Conservation (phyloP, 2,888 invertebrate genomes). For the Zygaena filipendulae region DNA sequence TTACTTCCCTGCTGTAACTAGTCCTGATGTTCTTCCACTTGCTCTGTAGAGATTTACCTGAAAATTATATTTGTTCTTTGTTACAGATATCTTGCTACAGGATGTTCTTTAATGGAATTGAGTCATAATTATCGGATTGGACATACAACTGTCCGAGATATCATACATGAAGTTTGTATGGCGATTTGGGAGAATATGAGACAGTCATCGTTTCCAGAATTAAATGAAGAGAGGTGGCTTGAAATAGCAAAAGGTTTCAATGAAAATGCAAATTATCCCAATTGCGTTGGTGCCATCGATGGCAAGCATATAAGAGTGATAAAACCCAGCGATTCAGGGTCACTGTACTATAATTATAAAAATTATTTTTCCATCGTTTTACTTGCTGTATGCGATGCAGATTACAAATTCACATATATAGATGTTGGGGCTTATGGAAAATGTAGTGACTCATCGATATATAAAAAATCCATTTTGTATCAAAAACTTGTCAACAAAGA, state of each 20-base stretch:
- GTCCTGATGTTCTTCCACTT: slow-evolving; percentile 24
- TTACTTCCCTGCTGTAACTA: slow-evolving; percentile 21
- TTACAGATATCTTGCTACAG: slow-evolving; percentile 23
- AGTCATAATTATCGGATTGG: slow-evolving; percentile 20
- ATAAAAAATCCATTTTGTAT: slow-evolving; percentile 14
- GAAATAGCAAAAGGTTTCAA: slow-evolving; percentile 19
- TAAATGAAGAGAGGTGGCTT: slow-evolving; percentile 19
- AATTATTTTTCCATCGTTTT: slow-evolving; percentile 15
- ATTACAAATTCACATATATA: slow-evolving; percentile 16
- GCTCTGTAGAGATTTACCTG: slow-evolving; percentile 22
- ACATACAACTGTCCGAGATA: slow-evolving; percentile 20
- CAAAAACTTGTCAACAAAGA: slow-evolving; percentile 12
- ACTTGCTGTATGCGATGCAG: slow-evolving; percentile 14
- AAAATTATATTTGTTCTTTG: slow-evolving; percentile 20
- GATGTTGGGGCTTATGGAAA: slow-evolving; percentile 18
- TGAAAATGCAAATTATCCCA: slow-evolving; percentile 13
- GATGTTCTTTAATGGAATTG: slow-evolving; percentile 20
- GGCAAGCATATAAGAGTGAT: slow-evolving; percentile 17
- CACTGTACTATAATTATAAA: slow-evolving; percentile 15
- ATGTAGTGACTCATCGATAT: slow-evolving; percentile 15
- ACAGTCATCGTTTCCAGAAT: slow-evolving; percentile 18
- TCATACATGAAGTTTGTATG: slow-evolving; percentile 21
- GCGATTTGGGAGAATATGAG: slow-evolving; percentile 18
- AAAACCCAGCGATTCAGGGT: slow-evolving; percentile 15
- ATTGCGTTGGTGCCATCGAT: slow-evolving; percentile 17